A percentile compares a stretch with the other conserved stretches of the same genome.
Evolutionary conservation across 2,888 invertebrate genomes (phyloP).

Genomic region (Lasioglossum villosulum): DNA sequence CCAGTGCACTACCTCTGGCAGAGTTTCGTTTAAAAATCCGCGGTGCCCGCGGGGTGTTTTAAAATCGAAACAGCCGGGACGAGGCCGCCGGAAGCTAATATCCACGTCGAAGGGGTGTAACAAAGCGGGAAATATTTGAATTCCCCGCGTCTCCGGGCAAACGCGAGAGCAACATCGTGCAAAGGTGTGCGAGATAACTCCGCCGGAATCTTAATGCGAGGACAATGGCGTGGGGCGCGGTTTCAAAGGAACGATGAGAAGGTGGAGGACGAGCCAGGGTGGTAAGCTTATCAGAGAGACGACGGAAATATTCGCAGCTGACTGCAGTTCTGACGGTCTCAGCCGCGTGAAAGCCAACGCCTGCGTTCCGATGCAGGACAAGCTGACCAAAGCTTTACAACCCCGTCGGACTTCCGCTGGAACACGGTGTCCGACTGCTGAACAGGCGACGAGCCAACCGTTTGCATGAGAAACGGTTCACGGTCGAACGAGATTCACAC

Average conservation of each 20-base stretch:
- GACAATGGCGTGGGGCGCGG: neutral
- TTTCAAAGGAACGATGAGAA: neutral
- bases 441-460: neutral
- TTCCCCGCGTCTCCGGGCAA: neutral
- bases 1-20: neutral
- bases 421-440: neutral
- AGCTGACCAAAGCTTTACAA: conserved; percentile 8
- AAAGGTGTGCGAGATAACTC: neutral
- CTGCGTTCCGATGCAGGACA: neutral
- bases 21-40: neutral
- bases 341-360: neutral
- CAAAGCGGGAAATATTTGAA: neutral
- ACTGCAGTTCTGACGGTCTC: neutral
- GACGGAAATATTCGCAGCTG: neutral
- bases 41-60: neutral
- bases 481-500: neutral
- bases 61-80: neutral
- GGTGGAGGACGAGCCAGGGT: neutral
- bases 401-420: neutral
- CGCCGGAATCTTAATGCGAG: neutral
- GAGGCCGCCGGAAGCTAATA: neutral
- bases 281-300: neutral
- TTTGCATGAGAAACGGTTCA: neutral
- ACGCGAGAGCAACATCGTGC: neutral
- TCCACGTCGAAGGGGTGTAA: neutral